Evolutionary conservation across 2,797 vertebrate species (phyloP).

Genomic region (Thripadectes ignobilis): DNA sequence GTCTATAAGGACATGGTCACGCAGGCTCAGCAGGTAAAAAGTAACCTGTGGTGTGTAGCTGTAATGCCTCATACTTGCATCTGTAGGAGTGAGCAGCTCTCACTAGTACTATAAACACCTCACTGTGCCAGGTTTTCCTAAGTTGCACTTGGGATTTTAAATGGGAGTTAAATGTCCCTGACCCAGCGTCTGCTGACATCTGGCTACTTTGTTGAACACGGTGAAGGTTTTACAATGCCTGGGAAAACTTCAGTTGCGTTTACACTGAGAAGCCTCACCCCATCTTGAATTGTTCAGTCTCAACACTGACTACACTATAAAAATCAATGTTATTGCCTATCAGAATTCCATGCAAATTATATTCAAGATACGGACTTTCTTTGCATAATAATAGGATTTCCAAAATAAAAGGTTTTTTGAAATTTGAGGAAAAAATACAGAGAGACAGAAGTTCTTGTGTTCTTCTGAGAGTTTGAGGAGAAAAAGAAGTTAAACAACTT

Average conservation of each 20-base stretch:
- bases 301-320: neutral
- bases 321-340: neutral
- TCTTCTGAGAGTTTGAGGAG: neutral
- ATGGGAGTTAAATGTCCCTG: neutral
- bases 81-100: neutral
- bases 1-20: constrained; percentile 97
- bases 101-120: neutral
- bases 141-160: neutral
- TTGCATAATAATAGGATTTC: neutral
- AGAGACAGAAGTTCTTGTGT: neutral
- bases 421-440: neutral
- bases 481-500: neutral
- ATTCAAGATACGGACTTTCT: neutral
- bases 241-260: neutral
- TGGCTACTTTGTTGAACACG: neutral
- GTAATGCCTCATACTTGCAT: fast-evolving
- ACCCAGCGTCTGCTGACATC: neutral
- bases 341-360: neutral
- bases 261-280: neutral
- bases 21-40: constrained; percentile 88
- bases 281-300: neutral
- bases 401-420: neutral
- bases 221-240: neutral
- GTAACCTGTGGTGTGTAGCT: fast-evolving
- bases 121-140: neutral